Base-by-base conservation (phyloP, 2,888 invertebrate species). In the Junonia oenone region DNA sequence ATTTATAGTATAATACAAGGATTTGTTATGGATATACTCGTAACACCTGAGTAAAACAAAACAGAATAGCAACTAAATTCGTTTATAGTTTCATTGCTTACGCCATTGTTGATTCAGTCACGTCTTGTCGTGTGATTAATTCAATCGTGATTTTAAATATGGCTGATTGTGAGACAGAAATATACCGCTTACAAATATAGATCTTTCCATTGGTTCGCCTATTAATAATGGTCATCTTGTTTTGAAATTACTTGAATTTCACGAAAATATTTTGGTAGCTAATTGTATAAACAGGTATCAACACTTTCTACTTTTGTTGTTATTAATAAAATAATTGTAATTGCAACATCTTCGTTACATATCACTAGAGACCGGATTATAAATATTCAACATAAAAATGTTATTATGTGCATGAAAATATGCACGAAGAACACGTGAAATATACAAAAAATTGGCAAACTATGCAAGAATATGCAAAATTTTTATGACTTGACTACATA, bases 131-230 rank as follows among this genome's bases (percentile, higher is more conserved):
- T 43, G 22, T 26, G 26, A 43, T 43, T 43, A 43, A 43, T 43
- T 26, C 43, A 26, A 43, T 43, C 43, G 43, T 43, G 22, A 26
- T 43, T 43, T 43, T 43, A 43, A 43, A 43, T 43, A 40, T 40
- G 38, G 38, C 19, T 40, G n/a, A n/a, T n/a, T n/a, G n/a, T n/a
- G 38, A 40, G 38, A 40, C 38, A 40, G 38, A 40, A 40, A 40
- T 40, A 43, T 43, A 43, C 26, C 26, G 22, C 13, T n/a, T 43
- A 43, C 43, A 26, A 43, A 43, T 43, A 26, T 43, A 43, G 43
- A 43, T 26, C 43, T 13, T 43, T 26, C 43, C 26, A 13, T 43
- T 43, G 43, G 43, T 43, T 43, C 26, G n/a, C 14, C 43, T 43
- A 43, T 43, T 6, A 43, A 43, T 43, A 43, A 43, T 43, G 2